These are phyloP conservation scores for Megathymus violae DNA, from an alignment of 1,140 invertebrate species.

Conservation along the genomic window DNA sequence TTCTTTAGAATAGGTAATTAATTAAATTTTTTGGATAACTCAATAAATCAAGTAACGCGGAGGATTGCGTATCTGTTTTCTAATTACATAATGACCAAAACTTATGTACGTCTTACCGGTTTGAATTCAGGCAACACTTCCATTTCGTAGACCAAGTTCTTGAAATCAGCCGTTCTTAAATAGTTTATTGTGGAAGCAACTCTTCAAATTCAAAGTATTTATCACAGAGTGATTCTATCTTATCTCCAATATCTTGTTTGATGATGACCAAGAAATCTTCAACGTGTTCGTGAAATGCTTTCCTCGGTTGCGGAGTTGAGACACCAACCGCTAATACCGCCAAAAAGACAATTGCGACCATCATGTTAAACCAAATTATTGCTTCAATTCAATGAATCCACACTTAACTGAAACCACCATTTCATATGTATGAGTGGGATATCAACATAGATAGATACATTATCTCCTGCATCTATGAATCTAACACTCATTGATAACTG, in stretches of 20 bases:
- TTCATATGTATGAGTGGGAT: no score
- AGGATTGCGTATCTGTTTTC: no score
- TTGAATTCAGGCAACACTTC: conserved; percentile 69
- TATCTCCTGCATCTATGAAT: no score
- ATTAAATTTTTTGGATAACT: no score
- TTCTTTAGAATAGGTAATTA: no score
- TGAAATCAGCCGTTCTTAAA: conserved; percentile 55
- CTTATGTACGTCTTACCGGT: conserved; percentile 56
- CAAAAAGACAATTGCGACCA: conserved; percentile 52
- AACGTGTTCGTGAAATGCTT: conserved; percentile 67
- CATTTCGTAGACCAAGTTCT: conserved; percentile 65
- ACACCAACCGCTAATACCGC: conserved; percentile 48
- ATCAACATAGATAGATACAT: no score
- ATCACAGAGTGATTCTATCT: conserved; percentile 44
- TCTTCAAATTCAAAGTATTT: conserved; percentile 66
- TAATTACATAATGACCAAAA: no score
- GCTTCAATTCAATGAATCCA: neutral
- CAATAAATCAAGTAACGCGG: no score
- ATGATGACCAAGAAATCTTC: conserved; percentile 66
- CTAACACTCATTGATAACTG: no score
- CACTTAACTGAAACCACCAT: no score
- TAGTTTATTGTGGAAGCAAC: conserved; percentile 49
- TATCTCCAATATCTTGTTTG: conserved; percentile 47
- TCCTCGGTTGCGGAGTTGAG: conserved; percentile 61
- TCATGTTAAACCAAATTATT: conserved; percentile 48